Percentiles rank a stretch among this genome's conserved stretches.
Conservation (phyloP, 92 coral and sea anemone species). For the Isaurus tuberculatus region DNA sequence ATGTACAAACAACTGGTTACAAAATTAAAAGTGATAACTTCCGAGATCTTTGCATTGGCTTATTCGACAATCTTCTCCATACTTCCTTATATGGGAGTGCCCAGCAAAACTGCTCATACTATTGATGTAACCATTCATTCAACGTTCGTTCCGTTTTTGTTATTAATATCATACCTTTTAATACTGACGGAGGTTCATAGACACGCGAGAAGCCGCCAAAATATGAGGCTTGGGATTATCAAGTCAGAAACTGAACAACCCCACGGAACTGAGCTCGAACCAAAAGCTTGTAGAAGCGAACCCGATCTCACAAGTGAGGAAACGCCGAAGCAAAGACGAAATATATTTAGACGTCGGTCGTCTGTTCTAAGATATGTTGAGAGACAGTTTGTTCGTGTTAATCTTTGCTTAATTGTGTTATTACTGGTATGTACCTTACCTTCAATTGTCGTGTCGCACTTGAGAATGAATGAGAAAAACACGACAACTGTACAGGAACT, state of each 20-base stretch:
- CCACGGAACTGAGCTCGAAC: neutral
- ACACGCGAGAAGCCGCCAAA: constrained; percentile 43
- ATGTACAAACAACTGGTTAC: constrained; percentile 37
- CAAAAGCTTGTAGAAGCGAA: neutral
- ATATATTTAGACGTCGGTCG: neutral
- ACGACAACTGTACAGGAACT: constrained; percentile 29
- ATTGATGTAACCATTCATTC: constrained; percentile 49
- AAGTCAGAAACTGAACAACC: neutral
- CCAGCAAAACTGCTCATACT: neutral
- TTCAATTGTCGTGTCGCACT: constrained; percentile 40
- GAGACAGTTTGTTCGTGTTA: constrained; percentile 49
- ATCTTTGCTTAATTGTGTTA: constrained; percentile 21
- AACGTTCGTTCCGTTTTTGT: constrained; percentile 41
- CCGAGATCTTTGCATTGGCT: constrained; percentile 16
- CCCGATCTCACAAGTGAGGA: neutral
- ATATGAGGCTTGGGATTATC: neutral
- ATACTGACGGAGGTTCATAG: constrained; percentile 32
- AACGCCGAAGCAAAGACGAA: neutral
- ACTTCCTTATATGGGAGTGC: constrained; percentile 41
- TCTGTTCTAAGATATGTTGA: constrained; percentile 19
- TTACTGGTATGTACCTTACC: constrained; percentile 56
- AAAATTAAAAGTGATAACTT: constrained; percentile 30
- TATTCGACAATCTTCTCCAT: constrained; percentile 47
- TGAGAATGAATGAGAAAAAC: constrained; percentile 21
- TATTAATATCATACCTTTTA: constrained; percentile 35